A percentile compares a stretch with the other conserved stretches of the same genome.
Conservation (phyloP, 2,888 invertebrate genomes). For the Sabellastarte sp. region DNA sequence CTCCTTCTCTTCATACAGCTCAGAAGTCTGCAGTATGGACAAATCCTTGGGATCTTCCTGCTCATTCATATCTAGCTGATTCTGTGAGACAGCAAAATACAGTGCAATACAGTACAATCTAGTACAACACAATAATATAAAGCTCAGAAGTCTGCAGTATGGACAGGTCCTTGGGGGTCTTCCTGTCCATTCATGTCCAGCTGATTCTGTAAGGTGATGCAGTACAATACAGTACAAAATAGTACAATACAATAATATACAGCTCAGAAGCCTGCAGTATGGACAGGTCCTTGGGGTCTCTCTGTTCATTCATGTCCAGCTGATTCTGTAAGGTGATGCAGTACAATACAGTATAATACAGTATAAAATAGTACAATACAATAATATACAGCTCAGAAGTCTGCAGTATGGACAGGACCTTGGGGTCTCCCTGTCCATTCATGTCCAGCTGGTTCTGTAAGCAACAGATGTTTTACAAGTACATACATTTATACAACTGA, state of each 20-base stretch:
- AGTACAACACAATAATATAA: no score
- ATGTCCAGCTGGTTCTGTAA: background rate
- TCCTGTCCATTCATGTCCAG: background rate
- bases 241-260: no score
- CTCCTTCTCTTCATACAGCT: constrained; percentile 44
- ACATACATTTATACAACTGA: no score
- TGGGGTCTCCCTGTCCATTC: no score
- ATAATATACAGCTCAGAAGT: no score
- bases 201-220: background rate
- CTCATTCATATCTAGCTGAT: background rate
- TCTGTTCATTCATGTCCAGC: background rate
- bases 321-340: background rate
- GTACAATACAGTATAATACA: no score
- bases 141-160: constrained; percentile 42
- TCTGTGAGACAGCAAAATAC: no score
- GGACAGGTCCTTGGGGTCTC: no score
- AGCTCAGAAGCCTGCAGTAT: constrained; percentile 43
- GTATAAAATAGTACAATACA: no score
- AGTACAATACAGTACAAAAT: no score
- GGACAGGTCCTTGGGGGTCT: background rate
- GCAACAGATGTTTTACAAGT: background rate
- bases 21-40: constrained; percentile 37
- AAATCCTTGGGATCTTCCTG: background rate
- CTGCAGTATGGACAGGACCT: no score
- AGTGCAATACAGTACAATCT: no score